These are phyloP conservation scores for Diaprepes abbreviatus DNA, from an alignment of 2,888 invertebrate species.

Conservation along the genomic window DNA sequence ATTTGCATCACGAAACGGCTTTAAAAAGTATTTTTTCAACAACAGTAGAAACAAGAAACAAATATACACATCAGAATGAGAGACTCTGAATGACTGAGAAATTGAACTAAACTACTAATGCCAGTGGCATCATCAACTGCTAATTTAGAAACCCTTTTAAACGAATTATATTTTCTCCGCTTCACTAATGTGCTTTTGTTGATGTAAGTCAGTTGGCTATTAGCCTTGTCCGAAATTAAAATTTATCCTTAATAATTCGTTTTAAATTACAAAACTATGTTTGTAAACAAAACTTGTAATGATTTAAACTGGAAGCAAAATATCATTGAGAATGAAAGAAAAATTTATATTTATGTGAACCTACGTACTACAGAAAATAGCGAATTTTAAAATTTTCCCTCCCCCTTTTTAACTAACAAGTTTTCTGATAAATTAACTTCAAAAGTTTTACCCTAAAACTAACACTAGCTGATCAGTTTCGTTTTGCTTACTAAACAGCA, in stretches of 20 bases:
- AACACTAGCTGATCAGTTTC: too few species aligned
- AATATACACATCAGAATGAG: constrained; percentile 29
- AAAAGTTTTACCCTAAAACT: too few species aligned
- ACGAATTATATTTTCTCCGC: constrained; percentile 66
- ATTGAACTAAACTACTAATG: constrained; percentile 42
- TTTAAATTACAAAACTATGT: constrained; percentile 29
- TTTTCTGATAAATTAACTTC: too few species aligned
- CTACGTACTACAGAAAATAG: too few species aligned
- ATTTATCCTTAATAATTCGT: constrained; percentile 29
- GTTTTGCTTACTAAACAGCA: too few species aligned
- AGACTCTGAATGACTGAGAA: constrained; percentile 42
- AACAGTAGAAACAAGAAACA: neutral
- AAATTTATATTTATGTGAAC: too few species aligned
- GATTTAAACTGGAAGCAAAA: neutral
- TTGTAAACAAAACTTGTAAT: neutral
- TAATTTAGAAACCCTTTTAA: constrained; percentile 68
- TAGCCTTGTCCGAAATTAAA: constrained; percentile 42
- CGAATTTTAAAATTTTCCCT: too few species aligned
- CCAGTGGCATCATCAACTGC: constrained; percentile 66
- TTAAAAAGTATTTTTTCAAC: neutral
- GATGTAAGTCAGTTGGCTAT: constrained; percentile 59
- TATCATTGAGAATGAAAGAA: too few species aligned
- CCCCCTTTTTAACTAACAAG: too few species aligned
- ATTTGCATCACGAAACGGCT: neutral
- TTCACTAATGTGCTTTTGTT: constrained; percentile 66